Conservation (phyloP, 2,888 invertebrate species). For the Agrochola macilenta region DNA sequence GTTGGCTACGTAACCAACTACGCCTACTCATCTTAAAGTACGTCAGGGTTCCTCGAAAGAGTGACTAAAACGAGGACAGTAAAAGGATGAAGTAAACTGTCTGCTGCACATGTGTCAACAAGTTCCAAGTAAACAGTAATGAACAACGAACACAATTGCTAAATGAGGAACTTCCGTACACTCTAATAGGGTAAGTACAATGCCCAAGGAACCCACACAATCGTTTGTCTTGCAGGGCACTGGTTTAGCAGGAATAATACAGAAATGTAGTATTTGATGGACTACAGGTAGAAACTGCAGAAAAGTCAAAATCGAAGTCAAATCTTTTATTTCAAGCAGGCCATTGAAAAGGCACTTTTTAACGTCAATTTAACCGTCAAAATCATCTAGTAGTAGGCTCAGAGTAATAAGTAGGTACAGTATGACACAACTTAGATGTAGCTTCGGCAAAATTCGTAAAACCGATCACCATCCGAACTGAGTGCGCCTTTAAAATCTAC, state of each 20-base stretch:
- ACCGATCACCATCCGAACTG: too few relatives aligned
- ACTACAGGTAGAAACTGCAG: background rate
- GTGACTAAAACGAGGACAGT: constrained; percentile 27
- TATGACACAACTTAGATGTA: too few relatives aligned
- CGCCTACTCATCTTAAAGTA: too few relatives aligned
- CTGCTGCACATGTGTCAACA: constrained; percentile 30
- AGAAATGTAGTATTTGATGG: background rate
- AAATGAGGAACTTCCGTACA: constrained; percentile 81
- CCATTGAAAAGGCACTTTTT: background rate
- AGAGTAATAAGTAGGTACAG: too few relatives aligned
- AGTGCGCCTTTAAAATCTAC: too few relatives aligned
- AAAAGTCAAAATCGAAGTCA: too few relatives aligned
- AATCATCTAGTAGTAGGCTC: too few relatives aligned
- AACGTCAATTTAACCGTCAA: too few relatives aligned
- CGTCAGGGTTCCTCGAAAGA: constrained; percentile 1
- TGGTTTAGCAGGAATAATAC: constrained; percentile 16
- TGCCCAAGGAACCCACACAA: constrained; percentile 42
- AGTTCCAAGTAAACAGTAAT: constrained; percentile 69
- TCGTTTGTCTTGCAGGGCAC: constrained; percentile 10
- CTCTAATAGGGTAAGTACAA: constrained; percentile 70
- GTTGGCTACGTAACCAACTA: too few relatives aligned
- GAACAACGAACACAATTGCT: constrained; percentile 74
- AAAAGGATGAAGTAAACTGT: constrained; percentile 33
- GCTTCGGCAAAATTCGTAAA: too few relatives aligned
- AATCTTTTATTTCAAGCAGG: too few relatives aligned